A percentile compares a stretch with the other conserved stretches of the same genome.
These are phyloP conservation scores for Ormyrus pomaceus DNA, from an alignment of 2,888 invertebrate genomes.

Conservation along the genomic window DNA sequence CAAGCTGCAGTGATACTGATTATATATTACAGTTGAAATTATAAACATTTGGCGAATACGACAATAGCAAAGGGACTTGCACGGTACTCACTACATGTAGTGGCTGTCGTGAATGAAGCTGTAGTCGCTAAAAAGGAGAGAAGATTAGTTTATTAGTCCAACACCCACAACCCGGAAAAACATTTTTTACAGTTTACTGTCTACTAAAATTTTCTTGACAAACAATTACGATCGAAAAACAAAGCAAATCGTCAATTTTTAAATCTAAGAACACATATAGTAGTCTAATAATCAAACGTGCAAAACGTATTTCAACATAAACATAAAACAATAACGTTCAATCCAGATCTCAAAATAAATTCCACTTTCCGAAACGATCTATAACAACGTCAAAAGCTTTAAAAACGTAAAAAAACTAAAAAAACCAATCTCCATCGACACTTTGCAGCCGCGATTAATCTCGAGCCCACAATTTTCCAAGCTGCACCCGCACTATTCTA, in stretches of 20 bases:
- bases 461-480: no score
- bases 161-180: background rate
- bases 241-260: background rate
- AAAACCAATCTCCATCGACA: no score
- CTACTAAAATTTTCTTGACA: background rate
- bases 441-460: no score
- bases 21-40: no score
- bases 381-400: no score
- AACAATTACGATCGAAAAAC: background rate
- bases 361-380: no score
- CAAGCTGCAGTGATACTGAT: no score
- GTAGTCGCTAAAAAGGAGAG: conserved; percentile 71
- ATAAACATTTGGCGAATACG: no score
- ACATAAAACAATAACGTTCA: background rate
- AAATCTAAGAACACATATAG: background rate
- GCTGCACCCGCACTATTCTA: no score
- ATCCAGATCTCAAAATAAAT: no score
- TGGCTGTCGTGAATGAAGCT: conserved; percentile 76
- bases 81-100: conserved; percentile 74
- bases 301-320: background rate
- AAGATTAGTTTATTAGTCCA: conserved; percentile 45
- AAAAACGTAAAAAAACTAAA: no score
- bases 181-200: background rate
- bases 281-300: background rate
- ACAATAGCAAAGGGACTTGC: background rate